Base-by-base conservation (phyloP, 2,888 invertebrate genomes). In the Drosophila nr. medialis region DNA sequence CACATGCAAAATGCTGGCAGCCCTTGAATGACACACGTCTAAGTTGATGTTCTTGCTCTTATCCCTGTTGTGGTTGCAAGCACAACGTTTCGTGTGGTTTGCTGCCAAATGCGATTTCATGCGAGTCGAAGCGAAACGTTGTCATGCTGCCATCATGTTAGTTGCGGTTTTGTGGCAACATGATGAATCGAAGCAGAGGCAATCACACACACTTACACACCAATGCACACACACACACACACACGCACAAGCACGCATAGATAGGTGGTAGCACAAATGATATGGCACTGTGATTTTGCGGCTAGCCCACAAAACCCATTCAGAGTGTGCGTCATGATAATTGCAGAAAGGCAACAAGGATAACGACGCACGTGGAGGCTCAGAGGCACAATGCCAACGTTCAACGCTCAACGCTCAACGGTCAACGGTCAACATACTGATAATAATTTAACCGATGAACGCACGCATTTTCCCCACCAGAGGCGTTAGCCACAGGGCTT, bases 91-190 rank as follows among this genome's bases (percentile, higher is more conserved):
- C 58, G 24, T 66, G 81, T 61, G 67, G 75, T 45, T 62, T 73
- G 74, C 60, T 65, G 54, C 53, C 48, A 30, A 53, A 61, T 63
- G 38, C 55, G 69, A 38, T 38, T 24, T 27, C 18, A 38, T 15
- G 54, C 27, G 36, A 38, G 65, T 36, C 56, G 63, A 58, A 63
- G 65, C 81, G 77, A 30, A 71, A 61, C 81, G 73, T 72, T 81
- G 73, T 69, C 83, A 79, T 78, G 81, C 58, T 69, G 75, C 64
- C 71, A 70, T 66, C 83, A 76, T 88, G 90, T 86, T 68, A 73
- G 87, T 80, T 85, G 90, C 81, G 85, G 85, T 85, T 90, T 56
- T 90, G 85, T 72, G 80, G 90, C 86, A 87, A 51, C 77, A 75
- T 87, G 74, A 89, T 87, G 90, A 85, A 71, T 79, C 72, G 45